phyloP scores from a whole-genome alignment of 2,797 vertebrate genomes.

The Selene dorsalis region DNA sequence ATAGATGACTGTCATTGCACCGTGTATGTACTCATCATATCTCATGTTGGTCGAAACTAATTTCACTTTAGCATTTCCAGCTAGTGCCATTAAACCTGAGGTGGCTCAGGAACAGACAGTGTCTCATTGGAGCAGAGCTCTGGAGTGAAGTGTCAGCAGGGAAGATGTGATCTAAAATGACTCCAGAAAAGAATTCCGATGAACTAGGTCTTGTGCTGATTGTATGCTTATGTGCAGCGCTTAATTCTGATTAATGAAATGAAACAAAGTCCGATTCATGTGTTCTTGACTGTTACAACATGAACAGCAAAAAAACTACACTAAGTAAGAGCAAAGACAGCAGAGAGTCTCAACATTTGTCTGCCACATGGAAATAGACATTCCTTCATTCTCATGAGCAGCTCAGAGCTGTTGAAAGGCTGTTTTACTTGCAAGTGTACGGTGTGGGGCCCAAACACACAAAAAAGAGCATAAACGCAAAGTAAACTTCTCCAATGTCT shows the following conservation, averaged over 20 bases:
- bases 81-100: neutral
- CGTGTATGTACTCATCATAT: neutral
- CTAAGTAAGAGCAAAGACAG: neutral
- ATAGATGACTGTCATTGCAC: neutral
- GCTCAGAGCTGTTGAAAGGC: neutral
- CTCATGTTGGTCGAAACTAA: too few relatives aligned
- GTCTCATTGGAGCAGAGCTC: neutral
- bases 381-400: neutral
- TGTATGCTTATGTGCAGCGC: neutral
- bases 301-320: neutral
- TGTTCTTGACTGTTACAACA: neutral
- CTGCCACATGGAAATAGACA: neutral
- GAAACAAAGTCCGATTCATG: neutral
- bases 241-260: neutral
- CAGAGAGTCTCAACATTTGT: constrained; percentile 1
- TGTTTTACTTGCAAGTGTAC: constrained; percentile 9
- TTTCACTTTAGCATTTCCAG: neutral
- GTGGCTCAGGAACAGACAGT: neutral
- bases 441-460: constrained; percentile 14
- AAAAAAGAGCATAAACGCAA: constrained; percentile 8
- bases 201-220: constrained; percentile 3
- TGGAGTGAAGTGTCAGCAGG: neutral
- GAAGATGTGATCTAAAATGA: constrained; percentile 9
- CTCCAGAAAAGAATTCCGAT: neutral
- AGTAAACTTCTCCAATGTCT: constrained; percentile 16